phyloP scores from a whole-genome alignment of 2,113 vertebrate genomes.

The Pao palembangensis region DNA sequence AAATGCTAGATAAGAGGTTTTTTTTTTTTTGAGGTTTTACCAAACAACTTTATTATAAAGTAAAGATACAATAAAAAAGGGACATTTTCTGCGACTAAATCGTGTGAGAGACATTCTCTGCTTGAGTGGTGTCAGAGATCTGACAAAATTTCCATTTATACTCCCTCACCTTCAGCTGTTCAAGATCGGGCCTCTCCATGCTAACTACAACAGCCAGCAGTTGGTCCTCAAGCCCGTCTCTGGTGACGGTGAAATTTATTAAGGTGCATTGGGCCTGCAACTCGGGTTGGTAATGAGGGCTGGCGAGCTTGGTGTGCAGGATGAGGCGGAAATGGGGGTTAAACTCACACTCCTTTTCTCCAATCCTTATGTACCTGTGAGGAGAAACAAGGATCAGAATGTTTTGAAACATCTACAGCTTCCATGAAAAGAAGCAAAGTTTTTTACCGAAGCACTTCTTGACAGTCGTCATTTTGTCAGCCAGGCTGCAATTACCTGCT shows the following conservation, averaged over 20 bases:
- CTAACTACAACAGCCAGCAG: constrained; percentile 87
- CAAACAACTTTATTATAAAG: too few species aligned
- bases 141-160: not conserved
- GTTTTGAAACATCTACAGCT: not conserved
- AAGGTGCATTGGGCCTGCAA: constrained; percentile 96
- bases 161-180: constrained; percentile 86
- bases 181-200: constrained; percentile 90
- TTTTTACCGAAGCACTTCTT: not conserved
- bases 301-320: constrained; percentile 93
- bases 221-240: constrained; percentile 90
- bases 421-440: not conserved
- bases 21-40: too few species aligned
- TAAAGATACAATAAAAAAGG: too few species aligned
- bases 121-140: not conserved
- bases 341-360: constrained; percentile 93
- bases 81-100: not conserved
- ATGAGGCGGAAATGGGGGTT: constrained; percentile 87
- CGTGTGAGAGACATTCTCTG: not conserved
- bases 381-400: not conserved
- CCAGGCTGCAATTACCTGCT: not conserved
- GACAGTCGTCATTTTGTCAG: not conserved
- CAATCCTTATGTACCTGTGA: constrained; percentile 86
- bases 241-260: constrained; percentile 92
- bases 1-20: constrained; percentile 10
- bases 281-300: constrained; percentile 93